Percentiles rank a stretch among this genome's conserved stretches.
These are phyloP conservation scores for Vombatus ursinus DNA, from an alignment of 2,113 vertebrate genomes.

Conservation along the genomic window DNA sequence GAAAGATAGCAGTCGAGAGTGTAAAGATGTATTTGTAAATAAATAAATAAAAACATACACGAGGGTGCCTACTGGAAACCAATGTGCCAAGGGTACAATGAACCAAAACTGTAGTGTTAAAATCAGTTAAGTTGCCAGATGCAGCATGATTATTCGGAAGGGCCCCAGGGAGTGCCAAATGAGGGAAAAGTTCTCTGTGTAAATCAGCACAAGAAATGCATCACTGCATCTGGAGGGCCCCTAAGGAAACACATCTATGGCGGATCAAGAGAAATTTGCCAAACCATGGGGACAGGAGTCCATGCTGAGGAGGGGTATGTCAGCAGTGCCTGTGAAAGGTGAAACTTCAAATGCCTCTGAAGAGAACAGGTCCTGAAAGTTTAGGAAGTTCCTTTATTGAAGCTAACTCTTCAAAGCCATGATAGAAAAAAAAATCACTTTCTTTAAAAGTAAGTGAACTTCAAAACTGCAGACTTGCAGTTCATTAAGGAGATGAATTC, in stretches of 20 bases:
- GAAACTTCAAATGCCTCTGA: not conserved
- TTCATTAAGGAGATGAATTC: not conserved
- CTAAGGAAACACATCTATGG: constrained; percentile 27
- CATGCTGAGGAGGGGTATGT: rapidly evolving
- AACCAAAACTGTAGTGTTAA: not conserved
- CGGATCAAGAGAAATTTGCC: not conserved
- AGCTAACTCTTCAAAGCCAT: not conserved
- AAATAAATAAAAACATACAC: constrained; percentile 53
- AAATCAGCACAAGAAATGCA: constrained; percentile 37
- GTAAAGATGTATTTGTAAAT: constrained; percentile 43
- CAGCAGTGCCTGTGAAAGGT: not conserved
- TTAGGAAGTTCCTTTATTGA: not conserved
- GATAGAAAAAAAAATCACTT: not conserved
- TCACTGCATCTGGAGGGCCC: not conserved
- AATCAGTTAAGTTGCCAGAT: constrained; percentile 59
- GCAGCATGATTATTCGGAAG: constrained; percentile 47
- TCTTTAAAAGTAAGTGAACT: not conserved
- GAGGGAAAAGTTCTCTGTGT: constrained; percentile 42
- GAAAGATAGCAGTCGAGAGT: not conserved
- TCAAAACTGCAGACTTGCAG: not conserved
- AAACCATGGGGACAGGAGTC: not conserved
- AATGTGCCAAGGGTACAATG: constrained; percentile 31
- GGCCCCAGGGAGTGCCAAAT: not conserved
- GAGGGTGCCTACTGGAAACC: not conserved
- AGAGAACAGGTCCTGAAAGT: not conserved